These are phyloP conservation scores for Phania funesta DNA, from an alignment of 2,888 invertebrate species.

Conservation along the genomic window DNA sequence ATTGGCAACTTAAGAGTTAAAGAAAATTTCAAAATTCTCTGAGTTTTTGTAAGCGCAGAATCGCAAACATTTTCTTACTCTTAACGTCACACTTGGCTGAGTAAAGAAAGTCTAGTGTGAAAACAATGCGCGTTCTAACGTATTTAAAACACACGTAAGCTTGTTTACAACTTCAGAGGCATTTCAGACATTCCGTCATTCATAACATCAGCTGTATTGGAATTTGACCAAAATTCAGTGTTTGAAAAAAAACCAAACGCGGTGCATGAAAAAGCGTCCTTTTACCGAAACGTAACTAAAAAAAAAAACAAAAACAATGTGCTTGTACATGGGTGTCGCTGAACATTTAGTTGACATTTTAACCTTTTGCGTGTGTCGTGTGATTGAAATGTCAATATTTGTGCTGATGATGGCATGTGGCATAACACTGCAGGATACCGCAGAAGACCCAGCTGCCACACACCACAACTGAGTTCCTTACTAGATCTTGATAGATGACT, in stretches of 20 bases:
- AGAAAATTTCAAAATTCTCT: background rate
- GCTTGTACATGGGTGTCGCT: conserved; percentile 75
- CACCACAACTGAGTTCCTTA: conserved; percentile 37
- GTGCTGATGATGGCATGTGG: conserved; percentile 75
- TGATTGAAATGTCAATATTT: conserved; percentile 74
- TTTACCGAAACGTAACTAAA: background rate
- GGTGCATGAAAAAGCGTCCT: background rate
- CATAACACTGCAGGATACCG: conserved; percentile 55
- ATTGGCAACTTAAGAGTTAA: background rate
- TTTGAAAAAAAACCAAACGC: background rate
- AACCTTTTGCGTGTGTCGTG: conserved; percentile 75
- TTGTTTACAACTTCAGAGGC: background rate
- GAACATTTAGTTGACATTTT: conserved; percentile 75
- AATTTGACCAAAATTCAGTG: background rate
- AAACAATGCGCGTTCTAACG: background rate
- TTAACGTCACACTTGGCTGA: background rate
- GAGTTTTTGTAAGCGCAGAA: background rate
- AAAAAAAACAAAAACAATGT: conserved; percentile 69
- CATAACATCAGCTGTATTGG: background rate
- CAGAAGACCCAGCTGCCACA: conserved; percentile 51
- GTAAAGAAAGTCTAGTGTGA: background rate
- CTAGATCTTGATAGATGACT: conserved; percentile 12
- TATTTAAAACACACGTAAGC: conserved; percentile 4
- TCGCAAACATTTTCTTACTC: background rate
- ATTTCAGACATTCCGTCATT: background rate